These are phyloP conservation scores for Lytechinus variegatus DNA, from an alignment of 35 echinoderm and acorn worm genomes.

Conservation along the genomic window DNA sequence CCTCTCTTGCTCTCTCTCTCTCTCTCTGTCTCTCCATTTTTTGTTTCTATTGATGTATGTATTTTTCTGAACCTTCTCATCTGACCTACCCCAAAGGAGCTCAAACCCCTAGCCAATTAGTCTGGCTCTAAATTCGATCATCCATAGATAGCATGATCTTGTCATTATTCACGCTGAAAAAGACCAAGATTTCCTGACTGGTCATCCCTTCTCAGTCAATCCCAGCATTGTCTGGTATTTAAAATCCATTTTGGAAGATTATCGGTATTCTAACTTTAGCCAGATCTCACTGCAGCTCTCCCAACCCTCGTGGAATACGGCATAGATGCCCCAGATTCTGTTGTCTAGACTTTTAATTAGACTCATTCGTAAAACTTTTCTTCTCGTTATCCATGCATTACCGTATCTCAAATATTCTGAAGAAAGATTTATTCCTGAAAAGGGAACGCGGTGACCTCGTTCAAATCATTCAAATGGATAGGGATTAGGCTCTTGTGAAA, in stretches of 20 bases:
- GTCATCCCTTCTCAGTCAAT: neutral
- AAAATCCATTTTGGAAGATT: conserved; percentile 29
- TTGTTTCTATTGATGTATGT: neutral
- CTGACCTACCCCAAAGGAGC: neutral
- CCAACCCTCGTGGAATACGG: neutral
- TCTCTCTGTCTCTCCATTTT: neutral
- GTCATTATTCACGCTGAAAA: neutral
- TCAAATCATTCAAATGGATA: neutral
- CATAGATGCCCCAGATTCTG: conserved; percentile 29
- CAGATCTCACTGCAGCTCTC: neutral
- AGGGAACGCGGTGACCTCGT: neutral
- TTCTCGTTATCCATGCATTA: neutral
- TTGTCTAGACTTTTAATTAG: conserved; percentile 33
- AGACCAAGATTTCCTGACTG: neutral
- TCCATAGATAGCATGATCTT: neutral
- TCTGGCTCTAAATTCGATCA: conserved; percentile 27
- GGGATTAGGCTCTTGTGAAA: neutral
- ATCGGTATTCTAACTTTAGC: conserved; percentile 21
- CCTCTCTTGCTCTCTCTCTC: neutral
- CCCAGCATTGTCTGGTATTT: conserved; percentile 35
- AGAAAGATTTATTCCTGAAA: neutral
- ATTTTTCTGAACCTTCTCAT: neutral
- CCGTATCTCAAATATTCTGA: neutral
- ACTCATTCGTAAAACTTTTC: conserved; percentile 27
- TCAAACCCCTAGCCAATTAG: conserved; percentile 29